These are phyloP conservation scores for Anarhynchus alexandrinus DNA, from an alignment of 2,113 vertebrate genomes.

Conservation along the genomic window DNA sequence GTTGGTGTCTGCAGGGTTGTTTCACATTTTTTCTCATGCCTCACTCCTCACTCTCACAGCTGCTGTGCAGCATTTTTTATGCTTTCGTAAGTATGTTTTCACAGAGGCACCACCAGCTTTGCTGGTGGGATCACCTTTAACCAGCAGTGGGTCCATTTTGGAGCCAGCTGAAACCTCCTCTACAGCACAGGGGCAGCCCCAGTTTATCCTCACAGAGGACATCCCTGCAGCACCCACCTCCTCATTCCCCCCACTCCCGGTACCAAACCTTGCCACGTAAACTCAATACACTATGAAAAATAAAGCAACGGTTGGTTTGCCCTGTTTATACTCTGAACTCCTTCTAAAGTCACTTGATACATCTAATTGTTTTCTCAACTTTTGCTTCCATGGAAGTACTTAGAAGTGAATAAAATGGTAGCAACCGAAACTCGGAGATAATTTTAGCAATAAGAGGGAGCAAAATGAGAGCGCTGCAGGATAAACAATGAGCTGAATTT, in stretches of 20 bases:
- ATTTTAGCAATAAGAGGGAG: not conserved
- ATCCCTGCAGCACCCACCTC: not conserved
- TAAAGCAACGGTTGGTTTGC: not conserved
- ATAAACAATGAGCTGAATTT: conserved; percentile 4
- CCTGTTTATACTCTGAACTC: not conserved
- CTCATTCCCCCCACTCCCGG: fast-evolving
- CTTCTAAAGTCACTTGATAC: not conserved
- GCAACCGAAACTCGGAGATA: not conserved
- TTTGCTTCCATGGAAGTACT: not conserved
- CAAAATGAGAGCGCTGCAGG: conserved; percentile 15
- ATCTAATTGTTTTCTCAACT: not conserved
- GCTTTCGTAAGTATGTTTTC: not conserved
- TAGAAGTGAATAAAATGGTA: not conserved
- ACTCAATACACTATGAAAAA: not conserved
- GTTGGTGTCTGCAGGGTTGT: not conserved
- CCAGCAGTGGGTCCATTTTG: not conserved
- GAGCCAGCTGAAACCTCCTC: not conserved
- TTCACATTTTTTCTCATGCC: not conserved
- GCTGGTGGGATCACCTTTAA: not conserved
- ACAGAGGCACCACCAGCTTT: not conserved
- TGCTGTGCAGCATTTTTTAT: not conserved
- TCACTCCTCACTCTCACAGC: not conserved
- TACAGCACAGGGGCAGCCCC: not conserved
- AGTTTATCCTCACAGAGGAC: not conserved
- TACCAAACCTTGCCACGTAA: not conserved